Evolutionary conservation across 2,797 vertebrate genomes (phyloP).

Genomic region (Pempheris klunzingeri): DNA sequence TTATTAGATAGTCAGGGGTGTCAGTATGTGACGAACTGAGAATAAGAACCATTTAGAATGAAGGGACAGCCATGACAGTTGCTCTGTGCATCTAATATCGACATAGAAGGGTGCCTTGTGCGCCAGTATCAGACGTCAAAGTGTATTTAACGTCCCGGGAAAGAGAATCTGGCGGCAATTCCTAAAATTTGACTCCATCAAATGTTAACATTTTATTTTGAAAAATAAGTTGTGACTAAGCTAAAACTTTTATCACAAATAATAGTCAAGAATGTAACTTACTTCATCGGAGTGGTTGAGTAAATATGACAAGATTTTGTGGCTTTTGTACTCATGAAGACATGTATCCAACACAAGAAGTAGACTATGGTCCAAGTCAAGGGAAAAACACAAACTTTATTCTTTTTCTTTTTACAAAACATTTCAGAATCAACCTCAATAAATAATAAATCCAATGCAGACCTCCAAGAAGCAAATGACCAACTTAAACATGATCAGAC

Average conservation of each 20-base stretch:
- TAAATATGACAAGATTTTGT: background rate
- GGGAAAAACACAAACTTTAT: conserved; percentile 84
- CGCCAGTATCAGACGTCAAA: too few species aligned
- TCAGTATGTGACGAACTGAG: too few species aligned
- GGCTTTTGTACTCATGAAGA: too few species aligned
- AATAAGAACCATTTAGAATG: too few species aligned
- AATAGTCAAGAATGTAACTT: background rate
- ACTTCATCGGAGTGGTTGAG: background rate
- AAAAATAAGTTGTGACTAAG: background rate
- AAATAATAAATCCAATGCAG: conserved; percentile 77
- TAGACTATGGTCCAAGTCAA: conserved; percentile 50
- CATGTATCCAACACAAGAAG: too few species aligned
- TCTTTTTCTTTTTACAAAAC: conserved; percentile 86
- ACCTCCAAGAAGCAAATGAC: conserved; percentile 77
- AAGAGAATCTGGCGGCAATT: too few species aligned
- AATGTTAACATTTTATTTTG: background rate
- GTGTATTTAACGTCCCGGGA: too few species aligned
- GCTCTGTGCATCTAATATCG: too few species aligned
- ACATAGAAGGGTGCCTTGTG: too few species aligned
- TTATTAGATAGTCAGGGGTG: too few species aligned
- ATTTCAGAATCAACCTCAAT: conserved; percentile 81
- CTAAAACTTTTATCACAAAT: background rate
- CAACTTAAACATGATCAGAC: conserved; percentile 75
- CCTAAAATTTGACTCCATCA: background rate
- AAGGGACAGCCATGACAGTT: too few species aligned